A percentile compares a stretch with the other conserved stretches of the same genome.
Evolutionary conservation across 64 coral and sea anemone genomes (phyloP).

Genomic region (Montipora capricornis): DNA sequence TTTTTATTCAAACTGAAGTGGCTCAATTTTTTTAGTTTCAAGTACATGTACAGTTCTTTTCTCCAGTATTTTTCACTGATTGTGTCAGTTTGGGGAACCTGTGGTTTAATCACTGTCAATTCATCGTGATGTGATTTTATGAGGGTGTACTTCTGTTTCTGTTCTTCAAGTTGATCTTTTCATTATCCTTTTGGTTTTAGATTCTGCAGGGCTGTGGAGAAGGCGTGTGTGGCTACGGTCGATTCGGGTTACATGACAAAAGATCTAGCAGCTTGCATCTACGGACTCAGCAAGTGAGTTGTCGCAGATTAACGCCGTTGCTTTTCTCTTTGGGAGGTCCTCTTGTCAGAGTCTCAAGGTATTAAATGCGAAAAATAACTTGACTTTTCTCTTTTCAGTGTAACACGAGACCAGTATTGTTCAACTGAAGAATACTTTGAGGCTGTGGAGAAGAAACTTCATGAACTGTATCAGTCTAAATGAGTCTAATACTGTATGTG

Average conservation of each 20-base stretch:
- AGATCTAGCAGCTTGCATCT: slow-evolving; percentile 98
- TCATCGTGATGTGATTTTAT: not conserved
- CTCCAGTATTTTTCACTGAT: too few relatives aligned
- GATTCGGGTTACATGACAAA: slow-evolving; percentile 94
- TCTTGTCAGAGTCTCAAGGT: not conserved
- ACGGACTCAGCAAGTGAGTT: slow-evolving; percentile 93
- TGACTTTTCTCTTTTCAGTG: slow-evolving; percentile 73
- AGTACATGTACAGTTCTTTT: too few relatives aligned
- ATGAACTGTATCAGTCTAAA: slow-evolving; percentile 15
- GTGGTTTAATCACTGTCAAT: too few relatives aligned
- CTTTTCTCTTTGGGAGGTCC: too few relatives aligned
- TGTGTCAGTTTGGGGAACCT: too few relatives aligned
- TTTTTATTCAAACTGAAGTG: too few relatives aligned
- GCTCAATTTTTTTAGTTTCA: too few relatives aligned
- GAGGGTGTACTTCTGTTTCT: not conserved
- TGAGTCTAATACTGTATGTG: not conserved
- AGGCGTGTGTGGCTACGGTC: slow-evolving; percentile 90
- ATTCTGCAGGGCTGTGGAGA: slow-evolving; percentile 88
- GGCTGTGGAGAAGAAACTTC: slow-evolving; percentile 65
- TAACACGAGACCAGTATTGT: slow-evolving; percentile 96
- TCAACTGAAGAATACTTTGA: slow-evolving; percentile 89
- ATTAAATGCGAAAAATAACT: not conserved
- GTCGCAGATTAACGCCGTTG: not conserved
- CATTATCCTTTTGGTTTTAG: slow-evolving; percentile 23
- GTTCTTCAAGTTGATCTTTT: too few relatives aligned